Conservation (phyloP, 2,888 invertebrate genomes). For the Schizaphis graminum region DNA sequence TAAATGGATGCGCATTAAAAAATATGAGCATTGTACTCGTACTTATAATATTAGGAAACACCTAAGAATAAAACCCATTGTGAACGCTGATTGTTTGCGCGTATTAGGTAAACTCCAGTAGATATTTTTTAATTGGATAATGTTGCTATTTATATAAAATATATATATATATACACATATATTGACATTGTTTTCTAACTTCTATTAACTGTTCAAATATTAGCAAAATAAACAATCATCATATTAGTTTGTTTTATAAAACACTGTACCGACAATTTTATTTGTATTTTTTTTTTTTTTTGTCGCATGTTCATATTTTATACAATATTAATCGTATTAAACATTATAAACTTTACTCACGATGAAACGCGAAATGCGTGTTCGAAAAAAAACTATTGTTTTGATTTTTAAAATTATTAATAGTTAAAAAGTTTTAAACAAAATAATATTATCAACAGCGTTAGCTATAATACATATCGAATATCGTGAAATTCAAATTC, state of each 20-base stretch:
- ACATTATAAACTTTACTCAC: background rate
- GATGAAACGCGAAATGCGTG: background rate
- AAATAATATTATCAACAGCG: background rate
- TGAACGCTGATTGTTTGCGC: background rate
- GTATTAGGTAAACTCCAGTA: background rate
- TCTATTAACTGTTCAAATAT: background rate
- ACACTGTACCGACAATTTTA: background rate
- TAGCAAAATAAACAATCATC: background rate
- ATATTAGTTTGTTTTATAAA: background rate
- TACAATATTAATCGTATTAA: background rate
- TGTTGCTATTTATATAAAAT: background rate
- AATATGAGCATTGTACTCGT: background rate
- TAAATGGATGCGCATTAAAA: background rate
- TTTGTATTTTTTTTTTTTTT: background rate
- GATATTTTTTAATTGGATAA: background rate
- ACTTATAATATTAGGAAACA: background rate
- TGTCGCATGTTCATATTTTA: background rate
- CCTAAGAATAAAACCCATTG: background rate
- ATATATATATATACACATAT: accelerated
- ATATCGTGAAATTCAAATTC: background rate
- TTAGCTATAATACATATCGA: background rate
- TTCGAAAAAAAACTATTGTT: background rate
- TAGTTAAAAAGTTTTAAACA: background rate
- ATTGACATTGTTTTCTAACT: background rate
- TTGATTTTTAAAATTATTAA: background rate